A percentile compares a stretch with the other conserved stretches of the same genome.
These are phyloP conservation scores for Littorina saxatilis DNA, from an alignment of 1,140 invertebrate genomes.

Conservation along the genomic window DNA sequence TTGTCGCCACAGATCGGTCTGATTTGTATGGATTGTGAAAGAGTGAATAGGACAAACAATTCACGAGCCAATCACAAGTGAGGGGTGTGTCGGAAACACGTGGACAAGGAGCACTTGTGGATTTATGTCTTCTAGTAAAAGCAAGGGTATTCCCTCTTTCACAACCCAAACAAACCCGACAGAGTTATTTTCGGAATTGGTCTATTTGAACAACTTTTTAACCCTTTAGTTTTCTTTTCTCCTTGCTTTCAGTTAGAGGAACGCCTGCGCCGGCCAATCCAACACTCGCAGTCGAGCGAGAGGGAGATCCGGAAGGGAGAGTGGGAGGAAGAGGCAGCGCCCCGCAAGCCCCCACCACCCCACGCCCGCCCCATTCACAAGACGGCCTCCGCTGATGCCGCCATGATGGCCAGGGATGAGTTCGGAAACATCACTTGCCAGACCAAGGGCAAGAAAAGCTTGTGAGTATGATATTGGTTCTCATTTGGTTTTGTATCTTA, in stretches of 20 bases:
- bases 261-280: background rate
- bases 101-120: background rate
- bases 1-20: background rate
- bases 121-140: background rate
- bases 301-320: background rate
- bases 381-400: constrained; percentile 55
- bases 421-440: constrained; percentile 38
- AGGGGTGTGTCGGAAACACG: too few species aligned
- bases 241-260: constrained; percentile 12
- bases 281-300: too few species aligned
- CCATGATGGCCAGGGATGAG: constrained; percentile 57
- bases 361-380: constrained; percentile 45
- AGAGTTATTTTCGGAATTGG: too few species aligned
- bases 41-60: background rate
- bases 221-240: background rate
- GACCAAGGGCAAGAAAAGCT: constrained; percentile 20
- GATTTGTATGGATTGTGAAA: background rate
- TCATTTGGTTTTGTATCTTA: background rate
- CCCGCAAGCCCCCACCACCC: constrained; percentile 8
- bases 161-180: too few species aligned
- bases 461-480: constrained; percentile 23
- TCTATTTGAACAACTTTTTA: background rate
- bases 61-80: too few species aligned
- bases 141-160: too few species aligned
- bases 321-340: background rate